Conservation (phyloP, 1,140 invertebrate genomes). For the Drosophila punjabiensis region DNA sequence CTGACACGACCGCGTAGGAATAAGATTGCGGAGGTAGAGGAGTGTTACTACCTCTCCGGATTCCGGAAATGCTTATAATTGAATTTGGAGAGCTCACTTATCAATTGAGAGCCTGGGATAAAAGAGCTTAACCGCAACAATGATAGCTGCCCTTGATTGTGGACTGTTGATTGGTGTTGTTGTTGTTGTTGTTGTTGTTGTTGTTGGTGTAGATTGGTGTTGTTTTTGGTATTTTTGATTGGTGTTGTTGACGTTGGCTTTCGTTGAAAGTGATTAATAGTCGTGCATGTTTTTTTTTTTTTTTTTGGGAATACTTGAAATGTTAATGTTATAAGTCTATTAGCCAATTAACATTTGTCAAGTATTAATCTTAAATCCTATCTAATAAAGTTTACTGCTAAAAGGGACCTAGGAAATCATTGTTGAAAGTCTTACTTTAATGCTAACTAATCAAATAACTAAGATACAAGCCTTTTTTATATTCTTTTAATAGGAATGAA, state of each 20-base stretch:
- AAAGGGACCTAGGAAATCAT: background rate
- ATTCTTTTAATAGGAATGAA: background rate
- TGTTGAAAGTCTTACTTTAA: background rate
- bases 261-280: constrained; percentile 18
- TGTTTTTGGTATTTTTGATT: background rate
- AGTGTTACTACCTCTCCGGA: background rate
- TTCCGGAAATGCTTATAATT: constrained; percentile 34
- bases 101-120: constrained; percentile 33
- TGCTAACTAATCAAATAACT: background rate
- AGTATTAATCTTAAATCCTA: background rate
- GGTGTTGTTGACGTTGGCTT: background rate
- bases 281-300: background rate
- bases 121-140: constrained; percentile 36
- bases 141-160: constrained; percentile 16
- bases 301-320: background rate
- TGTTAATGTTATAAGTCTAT: background rate
- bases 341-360: background rate
- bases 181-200: constrained; percentile 5
- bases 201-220: background rate
- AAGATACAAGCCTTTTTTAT: background rate
- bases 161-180: constrained; percentile 12
- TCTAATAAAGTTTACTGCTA: too few species aligned
- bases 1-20: constrained; percentile 9
- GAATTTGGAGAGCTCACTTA: constrained; percentile 48
- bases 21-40: background rate